Conservation (phyloP, 2,113 vertebrate genomes). For the Willisornis vidua region DNA sequence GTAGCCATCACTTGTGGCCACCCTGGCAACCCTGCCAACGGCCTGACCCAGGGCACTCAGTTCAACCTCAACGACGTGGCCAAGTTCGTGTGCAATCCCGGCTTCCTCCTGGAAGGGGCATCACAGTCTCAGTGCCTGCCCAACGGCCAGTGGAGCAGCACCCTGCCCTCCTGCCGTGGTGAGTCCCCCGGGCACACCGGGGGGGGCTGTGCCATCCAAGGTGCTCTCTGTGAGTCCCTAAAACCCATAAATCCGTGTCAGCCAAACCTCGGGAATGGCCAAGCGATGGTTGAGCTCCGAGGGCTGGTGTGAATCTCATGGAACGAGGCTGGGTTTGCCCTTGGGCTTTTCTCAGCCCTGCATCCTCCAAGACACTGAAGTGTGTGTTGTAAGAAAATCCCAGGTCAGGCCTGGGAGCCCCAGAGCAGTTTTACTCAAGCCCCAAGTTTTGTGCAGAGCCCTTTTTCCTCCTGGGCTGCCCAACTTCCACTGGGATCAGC, state of each 20-base stretch:
- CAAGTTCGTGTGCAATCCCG: conserved; percentile 89
- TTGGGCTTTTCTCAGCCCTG: background rate
- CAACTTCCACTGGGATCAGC: background rate
- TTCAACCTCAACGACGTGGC: conserved; percentile 94
- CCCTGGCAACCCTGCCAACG: conserved; percentile 91
- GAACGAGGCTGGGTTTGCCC: background rate
- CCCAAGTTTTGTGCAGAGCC: background rate
- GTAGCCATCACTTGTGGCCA: conserved; percentile 96
- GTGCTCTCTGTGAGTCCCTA: rapidly evolving
- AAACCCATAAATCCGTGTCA: background rate
- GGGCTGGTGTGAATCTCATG: background rate
- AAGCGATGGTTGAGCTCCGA: background rate
- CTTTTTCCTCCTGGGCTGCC: background rate
- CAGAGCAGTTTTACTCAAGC: background rate
- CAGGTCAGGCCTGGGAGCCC: background rate
- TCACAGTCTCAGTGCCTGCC: conserved; percentile 86
- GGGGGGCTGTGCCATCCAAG: rapidly evolving
- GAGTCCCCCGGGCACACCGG: conserved; percentile 30
- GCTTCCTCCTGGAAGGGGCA: conserved; percentile 87
- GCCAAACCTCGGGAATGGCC: rapidly evolving
- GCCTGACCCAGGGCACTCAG: conserved; percentile 90
- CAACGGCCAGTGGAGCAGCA: conserved; percentile 93
- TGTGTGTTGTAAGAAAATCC: background rate
- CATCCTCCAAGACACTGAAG: background rate
- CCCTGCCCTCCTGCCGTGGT: conserved; percentile 91